Percentiles rank a stretch among this genome's conserved stretches.
Evolutionary conservation across 2,797 vertebrate genomes (phyloP).

Genomic region (Lepus townsendii): DNA sequence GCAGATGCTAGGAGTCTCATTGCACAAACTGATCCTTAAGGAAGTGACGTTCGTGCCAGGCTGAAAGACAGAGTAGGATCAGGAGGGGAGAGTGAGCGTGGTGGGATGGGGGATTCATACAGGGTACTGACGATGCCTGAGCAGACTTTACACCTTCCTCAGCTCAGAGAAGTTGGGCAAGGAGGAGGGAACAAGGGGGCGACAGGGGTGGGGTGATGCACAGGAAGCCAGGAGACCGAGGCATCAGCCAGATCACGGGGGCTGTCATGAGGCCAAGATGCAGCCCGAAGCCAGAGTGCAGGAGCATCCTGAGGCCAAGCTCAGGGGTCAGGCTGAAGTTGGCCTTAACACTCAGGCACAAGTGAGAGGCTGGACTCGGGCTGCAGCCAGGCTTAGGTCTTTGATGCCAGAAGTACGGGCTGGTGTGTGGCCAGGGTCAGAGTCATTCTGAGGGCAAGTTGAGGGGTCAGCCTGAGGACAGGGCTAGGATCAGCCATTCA

Average conservation of each 20-base stretch:
- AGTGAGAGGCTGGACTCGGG: constrained; percentile 1
- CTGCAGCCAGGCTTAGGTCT: constrained; percentile 17
- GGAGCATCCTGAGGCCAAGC: constrained; percentile 64
- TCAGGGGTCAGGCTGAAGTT: constrained; percentile 55
- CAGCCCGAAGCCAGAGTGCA: background rate
- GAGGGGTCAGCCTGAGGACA: constrained; percentile 62
- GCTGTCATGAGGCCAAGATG: background rate
- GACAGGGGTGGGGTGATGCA: no score
- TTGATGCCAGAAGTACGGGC: constrained; percentile 73
- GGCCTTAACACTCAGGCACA: constrained; percentile 36
- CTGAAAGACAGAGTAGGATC: background rate
- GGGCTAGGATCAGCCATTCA: constrained; percentile 75
- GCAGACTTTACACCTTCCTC: background rate
- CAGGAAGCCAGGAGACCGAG: background rate
- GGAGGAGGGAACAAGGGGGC: background rate
- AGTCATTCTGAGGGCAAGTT: constrained; percentile 68
- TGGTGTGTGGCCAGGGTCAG: constrained; percentile 77
- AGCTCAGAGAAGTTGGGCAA: background rate
- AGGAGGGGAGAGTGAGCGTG: background rate
- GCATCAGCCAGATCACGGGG: no score
- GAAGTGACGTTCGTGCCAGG: constrained; percentile 28
- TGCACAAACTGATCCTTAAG: background rate
- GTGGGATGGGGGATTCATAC: no score
- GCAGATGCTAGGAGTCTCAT: constrained; percentile 12
- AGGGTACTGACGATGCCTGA: background rate